phyloP scores from a whole-genome alignment of 2,888 invertebrate genomes.

The Trichacis sp. region DNA sequence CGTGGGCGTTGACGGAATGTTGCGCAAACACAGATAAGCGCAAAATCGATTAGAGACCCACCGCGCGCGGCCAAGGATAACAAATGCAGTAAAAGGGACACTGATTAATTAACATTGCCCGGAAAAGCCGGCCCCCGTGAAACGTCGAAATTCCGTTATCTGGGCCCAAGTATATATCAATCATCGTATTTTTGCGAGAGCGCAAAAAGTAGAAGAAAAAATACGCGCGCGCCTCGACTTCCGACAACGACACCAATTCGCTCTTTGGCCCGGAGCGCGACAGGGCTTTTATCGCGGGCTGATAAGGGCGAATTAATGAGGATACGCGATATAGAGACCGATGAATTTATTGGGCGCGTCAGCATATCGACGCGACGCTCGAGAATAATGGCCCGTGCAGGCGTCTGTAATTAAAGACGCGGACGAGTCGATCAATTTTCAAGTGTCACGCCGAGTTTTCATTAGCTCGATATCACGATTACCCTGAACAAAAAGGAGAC shows the following conservation, averaged over 20 bases:
- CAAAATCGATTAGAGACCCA: conserved; percentile 35
- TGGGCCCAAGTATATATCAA: neutral
- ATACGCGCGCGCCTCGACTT: neutral
- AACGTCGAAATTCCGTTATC: conserved; percentile 5
- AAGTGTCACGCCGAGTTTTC: neutral
- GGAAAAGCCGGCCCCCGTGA: neutral
- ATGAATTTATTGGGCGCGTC: conserved; percentile 2
- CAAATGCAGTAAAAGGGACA: conserved; percentile 33
- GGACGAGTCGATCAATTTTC: conserved; percentile 5
- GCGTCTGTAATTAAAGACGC: conserved; percentile 1
- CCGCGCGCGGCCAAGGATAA: conserved; percentile 30
- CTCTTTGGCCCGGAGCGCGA: neutral
- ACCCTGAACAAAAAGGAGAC: neutral
- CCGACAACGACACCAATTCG: conserved; percentile 3
- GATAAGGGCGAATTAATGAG: conserved; percentile 10
- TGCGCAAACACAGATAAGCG: conserved; percentile 14
- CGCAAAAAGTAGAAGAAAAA: neutral
- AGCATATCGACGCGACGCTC: neutral
- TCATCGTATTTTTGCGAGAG: conserved; percentile 2
- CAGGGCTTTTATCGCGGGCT: neutral
- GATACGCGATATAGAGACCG: neutral
- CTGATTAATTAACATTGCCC: conserved; percentile 36
- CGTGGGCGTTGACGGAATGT: neutral
- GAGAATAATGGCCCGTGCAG: conserved; percentile 3
- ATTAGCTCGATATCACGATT: neutral